A percentile compares a stretch with the other conserved stretches of the same genome.
Evolutionary conservation across 2,113 vertebrate species (phyloP).

Genomic region (Petrocephalus zakoni): DNA sequence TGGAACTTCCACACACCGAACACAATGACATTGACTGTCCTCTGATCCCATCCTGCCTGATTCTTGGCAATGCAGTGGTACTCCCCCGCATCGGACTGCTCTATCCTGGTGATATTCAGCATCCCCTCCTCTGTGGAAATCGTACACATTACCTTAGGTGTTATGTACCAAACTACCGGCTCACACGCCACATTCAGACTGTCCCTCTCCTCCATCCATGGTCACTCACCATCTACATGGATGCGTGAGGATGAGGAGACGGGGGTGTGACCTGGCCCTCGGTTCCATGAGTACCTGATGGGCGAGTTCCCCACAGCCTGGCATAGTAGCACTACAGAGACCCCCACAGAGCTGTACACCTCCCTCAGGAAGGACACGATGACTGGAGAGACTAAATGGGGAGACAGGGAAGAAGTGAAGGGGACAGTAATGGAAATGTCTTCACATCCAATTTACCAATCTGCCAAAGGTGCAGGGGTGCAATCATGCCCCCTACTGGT

Average conservation of each 20-base stretch:
- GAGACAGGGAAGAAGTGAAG: background rate
- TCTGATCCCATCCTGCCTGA: slow-evolving; percentile 51
- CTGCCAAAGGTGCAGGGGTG: background rate
- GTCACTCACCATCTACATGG: slow-evolving; percentile 45
- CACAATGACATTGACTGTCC: slow-evolving; percentile 40
- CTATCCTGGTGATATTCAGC: slow-evolving; percentile 50
- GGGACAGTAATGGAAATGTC: background rate
- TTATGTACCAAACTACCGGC: background rate
- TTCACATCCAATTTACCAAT: too few relatives aligned
- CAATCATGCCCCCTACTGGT: background rate
- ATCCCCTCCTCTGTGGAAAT: slow-evolving; percentile 43
- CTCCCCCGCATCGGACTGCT: slow-evolving; percentile 52
- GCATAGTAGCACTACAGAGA: slow-evolving; percentile 50
- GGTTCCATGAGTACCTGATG: slow-evolving; percentile 59
- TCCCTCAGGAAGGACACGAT: slow-evolving; percentile 47
- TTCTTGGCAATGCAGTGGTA: slow-evolving; percentile 62
- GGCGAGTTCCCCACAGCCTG: slow-evolving; percentile 56
- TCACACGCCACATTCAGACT: background rate
- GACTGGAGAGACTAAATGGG: slow-evolving; percentile 55
- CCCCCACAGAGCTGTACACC: slow-evolving; percentile 44
- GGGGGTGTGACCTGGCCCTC: slow-evolving; percentile 16
- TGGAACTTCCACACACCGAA: slow-evolving; percentile 36
- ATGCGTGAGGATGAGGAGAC: slow-evolving; percentile 25
- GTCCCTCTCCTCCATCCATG: background rate
- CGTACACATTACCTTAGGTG: background rate